Conservation (phyloP, 2,888 invertebrate species). For the Temnothorax rugatulus region DNA sequence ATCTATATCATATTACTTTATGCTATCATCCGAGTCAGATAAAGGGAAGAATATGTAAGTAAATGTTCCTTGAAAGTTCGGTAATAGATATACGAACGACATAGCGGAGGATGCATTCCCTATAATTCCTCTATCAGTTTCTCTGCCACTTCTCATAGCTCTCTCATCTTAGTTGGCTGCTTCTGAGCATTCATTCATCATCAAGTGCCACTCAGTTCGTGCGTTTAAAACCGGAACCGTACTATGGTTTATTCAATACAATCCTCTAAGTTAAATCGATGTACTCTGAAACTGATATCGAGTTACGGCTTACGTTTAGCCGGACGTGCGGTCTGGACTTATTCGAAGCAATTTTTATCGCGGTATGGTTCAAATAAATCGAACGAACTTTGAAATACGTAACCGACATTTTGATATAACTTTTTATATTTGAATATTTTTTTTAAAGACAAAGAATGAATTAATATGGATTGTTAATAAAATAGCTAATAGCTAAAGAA, state of each 20-base stretch:
- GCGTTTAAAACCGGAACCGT: constrained; percentile 14
- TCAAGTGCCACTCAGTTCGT: constrained; percentile 48
- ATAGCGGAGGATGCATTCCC: constrained; percentile 52
- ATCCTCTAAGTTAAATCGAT: constrained; percentile 42
- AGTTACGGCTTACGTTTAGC: constrained; percentile 59
- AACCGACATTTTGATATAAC: neutral
- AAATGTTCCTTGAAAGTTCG: constrained; percentile 35
- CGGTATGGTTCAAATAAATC: neutral
- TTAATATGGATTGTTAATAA: too few species aligned
- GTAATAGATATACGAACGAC: constrained; percentile 75
- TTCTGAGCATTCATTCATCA: constrained; percentile 60
- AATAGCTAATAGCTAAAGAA: neutral
- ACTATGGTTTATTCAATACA: constrained; percentile 41
- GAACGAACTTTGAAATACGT: neutral
- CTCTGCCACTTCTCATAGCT: constrained; percentile 54
- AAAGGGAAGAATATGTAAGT: constrained; percentile 36
- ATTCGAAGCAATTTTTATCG: neutral
- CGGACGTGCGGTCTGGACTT: neutral
- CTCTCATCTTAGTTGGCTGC: constrained; percentile 58
- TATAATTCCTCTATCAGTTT: constrained; percentile 79
- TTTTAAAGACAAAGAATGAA: neutral
- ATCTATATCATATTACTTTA: neutral
- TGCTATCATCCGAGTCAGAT: constrained; percentile 4
- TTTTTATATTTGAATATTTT: constrained; percentile 1
- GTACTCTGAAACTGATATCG: constrained; percentile 47